Conservation (phyloP, 2,797 vertebrate genomes). For the Trachops cirrhosus region DNA sequence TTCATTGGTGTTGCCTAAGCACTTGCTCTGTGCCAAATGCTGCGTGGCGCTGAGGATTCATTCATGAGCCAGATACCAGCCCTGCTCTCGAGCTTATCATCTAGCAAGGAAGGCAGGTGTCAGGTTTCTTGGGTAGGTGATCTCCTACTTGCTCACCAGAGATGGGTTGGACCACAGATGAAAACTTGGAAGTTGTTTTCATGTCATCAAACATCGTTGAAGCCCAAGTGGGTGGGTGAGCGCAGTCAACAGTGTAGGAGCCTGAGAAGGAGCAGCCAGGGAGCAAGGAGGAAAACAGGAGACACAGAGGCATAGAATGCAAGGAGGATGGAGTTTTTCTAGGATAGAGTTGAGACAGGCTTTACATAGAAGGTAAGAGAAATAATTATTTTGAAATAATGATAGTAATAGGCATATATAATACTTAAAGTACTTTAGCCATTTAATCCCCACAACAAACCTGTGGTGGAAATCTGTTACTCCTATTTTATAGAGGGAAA, state of each 20-base stretch:
- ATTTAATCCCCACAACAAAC: slow-evolving; percentile 45
- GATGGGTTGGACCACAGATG: not conserved
- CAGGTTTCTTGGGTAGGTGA: not conserved
- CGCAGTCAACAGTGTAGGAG: not conserved
- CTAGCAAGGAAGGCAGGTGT: not conserved
- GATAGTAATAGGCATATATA: not conserved
- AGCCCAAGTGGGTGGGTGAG: not conserved
- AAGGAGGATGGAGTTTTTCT: not conserved
- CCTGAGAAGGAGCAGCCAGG: not conserved
- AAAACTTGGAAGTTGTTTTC: slow-evolving; percentile 3
- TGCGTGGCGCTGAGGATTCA: not conserved
- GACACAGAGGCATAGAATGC: not conserved
- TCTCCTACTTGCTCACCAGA: not conserved
- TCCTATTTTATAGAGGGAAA: slow-evolving; percentile 39
- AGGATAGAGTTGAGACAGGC: not conserved
- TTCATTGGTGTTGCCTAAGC: not conserved
- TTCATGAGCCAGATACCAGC: not conserved
- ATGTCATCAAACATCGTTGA: not conserved
- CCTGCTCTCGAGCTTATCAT: not conserved
- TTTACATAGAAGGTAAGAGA: not conserved
- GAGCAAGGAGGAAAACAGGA: not conserved
- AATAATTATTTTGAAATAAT: slow-evolving; percentile 25
- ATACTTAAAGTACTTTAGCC: slow-evolving; percentile 2
- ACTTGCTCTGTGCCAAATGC: not conserved
- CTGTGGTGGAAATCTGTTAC: not conserved